A percentile compares a stretch with the other conserved stretches of the same genome.
Evolutionary conservation across 2,113 vertebrate genomes (phyloP).

Genomic region (Chaetodon trifascialis): DNA sequence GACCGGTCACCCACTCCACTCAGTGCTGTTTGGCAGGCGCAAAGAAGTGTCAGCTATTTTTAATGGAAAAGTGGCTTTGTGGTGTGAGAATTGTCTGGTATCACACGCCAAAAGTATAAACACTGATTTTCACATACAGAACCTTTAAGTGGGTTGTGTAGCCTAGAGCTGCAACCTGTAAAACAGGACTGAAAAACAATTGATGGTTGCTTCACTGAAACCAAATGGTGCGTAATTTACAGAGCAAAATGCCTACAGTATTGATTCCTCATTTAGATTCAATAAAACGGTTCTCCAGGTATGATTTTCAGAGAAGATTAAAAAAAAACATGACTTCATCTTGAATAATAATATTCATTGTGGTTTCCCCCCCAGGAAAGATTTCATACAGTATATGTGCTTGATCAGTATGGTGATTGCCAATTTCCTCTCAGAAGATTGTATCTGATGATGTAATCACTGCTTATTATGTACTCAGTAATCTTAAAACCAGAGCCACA

Average conservation of each 20-base stretch:
- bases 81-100: too few species aligned
- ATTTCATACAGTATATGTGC: background rate
- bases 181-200: background rate
- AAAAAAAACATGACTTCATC: background rate
- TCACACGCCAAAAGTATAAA: too few species aligned
- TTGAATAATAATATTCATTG: background rate
- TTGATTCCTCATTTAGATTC: too few species aligned
- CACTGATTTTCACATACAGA: background rate
- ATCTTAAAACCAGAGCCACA: background rate
- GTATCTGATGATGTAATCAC: background rate
- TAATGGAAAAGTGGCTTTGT: too few species aligned
- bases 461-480: background rate
- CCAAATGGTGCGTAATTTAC: background rate
- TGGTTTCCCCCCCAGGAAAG: background rate
- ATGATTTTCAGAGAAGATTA: too few species aligned
- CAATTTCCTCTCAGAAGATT: background rate
- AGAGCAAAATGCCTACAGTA: too few species aligned
- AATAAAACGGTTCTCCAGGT: too few species aligned
- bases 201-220: background rate
- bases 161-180: background rate
- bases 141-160: background rate
- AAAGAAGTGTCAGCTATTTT: too few species aligned
- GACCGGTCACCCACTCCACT: too few species aligned
- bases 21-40: too few species aligned
- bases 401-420: background rate